Evolutionary conservation across 2,113 vertebrate species (phyloP).

Genomic region (Sterrhoptilus dennistouni): DNA sequence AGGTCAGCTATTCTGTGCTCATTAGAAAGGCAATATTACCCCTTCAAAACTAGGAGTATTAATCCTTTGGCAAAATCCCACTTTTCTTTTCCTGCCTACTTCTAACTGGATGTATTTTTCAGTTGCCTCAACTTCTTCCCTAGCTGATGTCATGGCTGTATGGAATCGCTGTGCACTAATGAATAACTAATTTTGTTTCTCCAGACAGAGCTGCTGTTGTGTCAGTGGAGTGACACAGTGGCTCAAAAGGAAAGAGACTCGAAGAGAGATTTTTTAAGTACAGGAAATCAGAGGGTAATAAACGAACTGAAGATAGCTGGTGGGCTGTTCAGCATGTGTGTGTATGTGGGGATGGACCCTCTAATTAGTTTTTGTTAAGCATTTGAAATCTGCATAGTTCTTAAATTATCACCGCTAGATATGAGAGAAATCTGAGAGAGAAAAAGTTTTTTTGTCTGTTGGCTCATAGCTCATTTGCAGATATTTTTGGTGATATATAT

Average conservation of each 20-base stretch:
- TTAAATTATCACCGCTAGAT: background rate
- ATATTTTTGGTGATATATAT: background rate
- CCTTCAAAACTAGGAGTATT: background rate
- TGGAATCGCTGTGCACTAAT: constrained; percentile 18
- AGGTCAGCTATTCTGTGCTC: background rate
- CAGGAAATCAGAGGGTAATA: background rate
- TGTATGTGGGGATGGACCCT: background rate
- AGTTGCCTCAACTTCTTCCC: background rate
- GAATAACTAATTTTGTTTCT: constrained; percentile 47
- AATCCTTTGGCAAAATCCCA: background rate
- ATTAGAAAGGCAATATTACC: background rate
- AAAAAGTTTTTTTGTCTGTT: background rate
- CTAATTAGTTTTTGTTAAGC: background rate
- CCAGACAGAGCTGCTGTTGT: background rate
- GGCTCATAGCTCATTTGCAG: background rate
- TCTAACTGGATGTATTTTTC: background rate
- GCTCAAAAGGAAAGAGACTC: background rate
- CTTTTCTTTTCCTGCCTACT: background rate
- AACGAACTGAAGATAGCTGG: background rate
- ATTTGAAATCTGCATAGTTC: background rate
- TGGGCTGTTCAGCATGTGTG: background rate
- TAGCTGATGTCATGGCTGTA: background rate
- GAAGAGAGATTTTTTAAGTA: background rate
- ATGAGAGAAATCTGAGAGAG: background rate
- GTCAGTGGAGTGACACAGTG: constrained; percentile 3